Conservation (phyloP, 2,113 vertebrate species). For the Pan troglodytes region NHGRI_mPanTro3-v2.1_pri NC_072419.2:58485001-58485500, state of each 20-base stretch:
- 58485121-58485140: background rate
- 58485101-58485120: background rate
- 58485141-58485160: background rate
- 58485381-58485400: background rate
- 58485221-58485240: background rate
- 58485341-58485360: background rate
- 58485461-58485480: background rate
- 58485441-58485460: background rate
- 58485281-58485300: rapidly evolving
- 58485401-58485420: background rate
- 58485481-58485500: background rate
- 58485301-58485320: rapidly evolving
- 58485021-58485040: too few relatives aligned
- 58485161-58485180: background rate
- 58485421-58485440: background rate
- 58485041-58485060: too few relatives aligned
- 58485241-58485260: background rate
- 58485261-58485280: background rate
- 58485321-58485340: too few relatives aligned
- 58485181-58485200: background rate
- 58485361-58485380: background rate
- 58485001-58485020: too few relatives aligned
- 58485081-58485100: background rate
- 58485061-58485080: too few relatives aligned
- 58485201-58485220: background rate